phyloP scores from a whole-genome alignment of 2,888 invertebrate species.

The Scrobipalpa atriplicella region DNA sequence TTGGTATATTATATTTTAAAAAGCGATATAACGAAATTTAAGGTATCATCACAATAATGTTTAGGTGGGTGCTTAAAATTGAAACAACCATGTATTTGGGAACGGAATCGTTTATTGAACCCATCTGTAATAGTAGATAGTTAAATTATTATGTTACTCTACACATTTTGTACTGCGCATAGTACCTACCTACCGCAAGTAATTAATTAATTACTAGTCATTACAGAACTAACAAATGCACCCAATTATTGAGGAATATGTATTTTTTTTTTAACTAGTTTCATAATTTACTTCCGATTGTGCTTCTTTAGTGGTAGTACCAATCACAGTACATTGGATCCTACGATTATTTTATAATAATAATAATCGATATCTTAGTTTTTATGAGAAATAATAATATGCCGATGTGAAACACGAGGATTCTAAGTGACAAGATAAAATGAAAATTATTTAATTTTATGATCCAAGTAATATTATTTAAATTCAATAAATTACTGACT shows the following conservation, averaged over 20 bases:
- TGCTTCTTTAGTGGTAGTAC: conserved; percentile 66
- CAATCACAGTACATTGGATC: conserved; percentile 75
- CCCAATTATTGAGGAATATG: conserved; percentile 57
- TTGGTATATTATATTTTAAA: too few relatives aligned
- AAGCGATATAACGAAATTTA: too few relatives aligned
- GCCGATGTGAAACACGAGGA: conserved; percentile 39
- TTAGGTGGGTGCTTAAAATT: conserved; percentile 40
- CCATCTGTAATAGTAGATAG: conserved; percentile 79
- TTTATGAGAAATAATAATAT: conserved; percentile 46
- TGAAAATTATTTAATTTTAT: conserved; percentile 22
- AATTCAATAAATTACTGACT: conserved; percentile 17
- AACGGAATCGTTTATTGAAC: conserved; percentile 82
- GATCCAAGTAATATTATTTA: neutral
- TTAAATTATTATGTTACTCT: conserved; percentile 79
- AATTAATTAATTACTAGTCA: conserved; percentile 54
- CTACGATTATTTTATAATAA: conserved; percentile 54
- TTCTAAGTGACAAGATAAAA: conserved; percentile 39
- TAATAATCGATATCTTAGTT: conserved; percentile 53
- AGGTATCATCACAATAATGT: too few relatives aligned
- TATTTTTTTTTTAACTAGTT: conserved; percentile 37
- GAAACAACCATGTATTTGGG: conserved; percentile 68
- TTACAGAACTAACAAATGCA: conserved; percentile 69
- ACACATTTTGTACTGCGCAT: conserved; percentile 79
- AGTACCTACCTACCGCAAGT: conserved; percentile 79
- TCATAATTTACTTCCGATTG: conserved; percentile 50